Conservation (phyloP, 2,113 vertebrate genomes). For the Catharus bicknelli region DNA sequence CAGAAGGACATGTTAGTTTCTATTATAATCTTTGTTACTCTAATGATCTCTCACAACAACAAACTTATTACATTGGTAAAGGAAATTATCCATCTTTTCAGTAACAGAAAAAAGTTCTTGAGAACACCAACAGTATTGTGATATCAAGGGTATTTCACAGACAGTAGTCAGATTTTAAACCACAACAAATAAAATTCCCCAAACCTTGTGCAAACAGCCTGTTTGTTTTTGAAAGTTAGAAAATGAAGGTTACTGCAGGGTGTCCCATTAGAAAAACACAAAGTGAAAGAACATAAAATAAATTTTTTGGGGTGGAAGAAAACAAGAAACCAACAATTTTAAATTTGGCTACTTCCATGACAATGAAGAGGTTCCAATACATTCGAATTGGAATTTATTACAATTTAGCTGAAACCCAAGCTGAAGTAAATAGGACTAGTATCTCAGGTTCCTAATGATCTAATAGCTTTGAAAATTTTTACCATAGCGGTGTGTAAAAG, state of each 20-base stretch:
- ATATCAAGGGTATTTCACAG: not conserved
- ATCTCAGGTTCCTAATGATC: not conserved
- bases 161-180: not conserved
- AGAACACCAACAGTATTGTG: not conserved
- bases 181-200: not conserved
- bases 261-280: not conserved
- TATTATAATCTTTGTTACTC: not conserved
- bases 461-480: not conserved
- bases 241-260: not conserved
- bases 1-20: not conserved
- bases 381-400: not conserved
- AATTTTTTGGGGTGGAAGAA: fast-evolving
- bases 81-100: not conserved
- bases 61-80: not conserved
- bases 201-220: not conserved
- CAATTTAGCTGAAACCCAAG: not conserved
- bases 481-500: not conserved
- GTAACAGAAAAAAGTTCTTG: not conserved
- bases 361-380: not conserved
- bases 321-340: fast-evolving
- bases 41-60: not conserved
- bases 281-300: not conserved
- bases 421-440: not conserved
- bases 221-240: not conserved
- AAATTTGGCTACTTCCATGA: not conserved